phyloP scores from a whole-genome alignment of 2,888 invertebrate genomes.

The Trilocha varians region DNA sequence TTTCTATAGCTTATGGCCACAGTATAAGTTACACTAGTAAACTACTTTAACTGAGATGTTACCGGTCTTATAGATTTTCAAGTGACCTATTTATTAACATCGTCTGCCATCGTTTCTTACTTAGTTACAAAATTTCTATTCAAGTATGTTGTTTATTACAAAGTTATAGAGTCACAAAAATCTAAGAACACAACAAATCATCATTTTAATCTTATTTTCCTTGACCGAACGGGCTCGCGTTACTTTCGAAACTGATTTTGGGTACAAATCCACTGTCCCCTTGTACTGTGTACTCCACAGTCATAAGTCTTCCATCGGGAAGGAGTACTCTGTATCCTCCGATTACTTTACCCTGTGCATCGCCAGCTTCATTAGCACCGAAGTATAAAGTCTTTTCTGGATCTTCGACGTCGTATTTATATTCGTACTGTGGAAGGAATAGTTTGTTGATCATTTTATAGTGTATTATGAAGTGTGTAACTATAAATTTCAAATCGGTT shows the following conservation, averaged over 20 bases:
- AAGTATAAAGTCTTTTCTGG: conserved; percentile 78
- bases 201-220: conserved; percentile 31
- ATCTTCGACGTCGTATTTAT: conserved; percentile 82
- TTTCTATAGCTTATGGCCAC: too few relatives aligned
- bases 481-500: too few relatives aligned
- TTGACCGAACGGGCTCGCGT: conserved; percentile 72
- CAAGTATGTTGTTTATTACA: too few relatives aligned
- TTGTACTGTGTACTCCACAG: conserved; percentile 80
- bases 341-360: conserved; percentile 75
- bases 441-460: too few relatives aligned
- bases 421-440: conserved; percentile 75
- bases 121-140: too few relatives aligned
- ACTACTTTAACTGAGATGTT: too few relatives aligned
- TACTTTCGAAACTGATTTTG: conserved; percentile 76
- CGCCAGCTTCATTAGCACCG: conserved; percentile 79
- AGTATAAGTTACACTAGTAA: too few relatives aligned
- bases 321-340: conserved; percentile 80
- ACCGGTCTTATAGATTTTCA: too few relatives aligned
- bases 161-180: too few relatives aligned
- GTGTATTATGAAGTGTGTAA: too few relatives aligned
- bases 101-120: too few relatives aligned
- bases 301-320: conserved; percentile 82
- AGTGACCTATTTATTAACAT: too few relatives aligned
- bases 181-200: not conserved
- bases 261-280: conserved; percentile 82